Evolutionary conservation across 2,113 vertebrate genomes (phyloP).

Genomic region (Nicator chloris): DNA sequence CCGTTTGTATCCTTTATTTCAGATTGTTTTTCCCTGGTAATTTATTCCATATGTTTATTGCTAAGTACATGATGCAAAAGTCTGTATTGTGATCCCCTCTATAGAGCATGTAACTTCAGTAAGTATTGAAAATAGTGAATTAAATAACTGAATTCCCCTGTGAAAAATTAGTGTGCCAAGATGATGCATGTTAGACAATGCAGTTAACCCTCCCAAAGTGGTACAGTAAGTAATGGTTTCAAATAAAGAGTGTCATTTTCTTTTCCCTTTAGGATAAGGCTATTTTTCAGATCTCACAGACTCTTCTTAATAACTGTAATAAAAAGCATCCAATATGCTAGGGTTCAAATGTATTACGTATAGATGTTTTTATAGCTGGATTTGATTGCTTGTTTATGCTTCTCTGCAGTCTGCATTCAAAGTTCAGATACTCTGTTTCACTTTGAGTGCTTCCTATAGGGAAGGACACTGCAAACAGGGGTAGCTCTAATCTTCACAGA

Average conservation of each 20-base stretch:
- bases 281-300: constrained; percentile 33
- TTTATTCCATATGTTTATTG: constrained; percentile 6
- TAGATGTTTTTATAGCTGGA: constrained; percentile 55
- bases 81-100: background rate
- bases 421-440: constrained; percentile 3
- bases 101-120: constrained; percentile 4
- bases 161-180: constrained; percentile 30
- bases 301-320: constrained; percentile 41
- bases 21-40: background rate
- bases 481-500: background rate
- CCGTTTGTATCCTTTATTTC: background rate
- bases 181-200: constrained; percentile 50
- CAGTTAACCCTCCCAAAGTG: constrained; percentile 20
- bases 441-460: constrained; percentile 25
- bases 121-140: constrained; percentile 3
- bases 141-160: constrained; percentile 28
- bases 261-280: constrained; percentile 10
- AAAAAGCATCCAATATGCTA: constrained; percentile 36
- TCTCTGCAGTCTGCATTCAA: constrained; percentile 20
- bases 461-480: background rate
- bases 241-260: constrained; percentile 56
- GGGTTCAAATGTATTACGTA: background rate
- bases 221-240: constrained; percentile 49
- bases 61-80: background rate
- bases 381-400: constrained; percentile 35